Percentiles rank a stretch among this genome's conserved stretches.
Evolutionary conservation across 2,113 vertebrate genomes (phyloP).

Genomic region (Apeltes quadracus): DNA sequence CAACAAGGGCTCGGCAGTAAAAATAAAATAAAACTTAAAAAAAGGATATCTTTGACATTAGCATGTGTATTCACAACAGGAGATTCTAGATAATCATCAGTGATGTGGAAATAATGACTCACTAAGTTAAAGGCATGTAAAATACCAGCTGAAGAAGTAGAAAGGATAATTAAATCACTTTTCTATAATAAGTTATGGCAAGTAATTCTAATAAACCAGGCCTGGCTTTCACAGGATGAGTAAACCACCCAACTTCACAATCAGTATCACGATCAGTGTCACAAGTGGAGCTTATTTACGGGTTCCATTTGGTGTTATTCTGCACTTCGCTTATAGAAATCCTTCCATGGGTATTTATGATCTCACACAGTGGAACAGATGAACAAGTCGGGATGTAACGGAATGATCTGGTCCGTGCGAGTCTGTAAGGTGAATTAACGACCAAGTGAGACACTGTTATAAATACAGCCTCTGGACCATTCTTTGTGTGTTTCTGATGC

Average conservation of each 20-base stretch:
- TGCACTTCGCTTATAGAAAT: background rate
- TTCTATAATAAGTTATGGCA: background rate
- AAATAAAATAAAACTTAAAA: background rate
- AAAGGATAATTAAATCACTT: no score
- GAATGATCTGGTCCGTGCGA: background rate
- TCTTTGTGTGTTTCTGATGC: background rate
- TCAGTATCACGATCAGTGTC: slow-evolving; percentile 23
- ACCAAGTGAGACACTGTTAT: background rate
- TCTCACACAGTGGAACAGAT: no score
- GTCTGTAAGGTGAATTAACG: background rate
- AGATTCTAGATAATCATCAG: no score
- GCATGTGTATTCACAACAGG: background rate
- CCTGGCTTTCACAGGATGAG: background rate
- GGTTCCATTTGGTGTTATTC: slow-evolving; percentile 22
- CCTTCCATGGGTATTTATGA: no score
- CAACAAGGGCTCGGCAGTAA: background rate
- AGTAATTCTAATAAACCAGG: background rate
- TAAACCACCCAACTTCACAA: background rate
- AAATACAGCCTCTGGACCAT: background rate
- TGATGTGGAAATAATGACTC: background rate
- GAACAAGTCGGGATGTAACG: background rate
- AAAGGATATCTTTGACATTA: no score
- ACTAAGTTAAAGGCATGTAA: background rate
- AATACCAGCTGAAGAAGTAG: no score
- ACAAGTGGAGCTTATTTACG: background rate